Percentiles rank a stretch among this genome's conserved stretches.
Conservation (phyloP, 2,797 vertebrate species). For the Echiichthys vipera region DNA sequence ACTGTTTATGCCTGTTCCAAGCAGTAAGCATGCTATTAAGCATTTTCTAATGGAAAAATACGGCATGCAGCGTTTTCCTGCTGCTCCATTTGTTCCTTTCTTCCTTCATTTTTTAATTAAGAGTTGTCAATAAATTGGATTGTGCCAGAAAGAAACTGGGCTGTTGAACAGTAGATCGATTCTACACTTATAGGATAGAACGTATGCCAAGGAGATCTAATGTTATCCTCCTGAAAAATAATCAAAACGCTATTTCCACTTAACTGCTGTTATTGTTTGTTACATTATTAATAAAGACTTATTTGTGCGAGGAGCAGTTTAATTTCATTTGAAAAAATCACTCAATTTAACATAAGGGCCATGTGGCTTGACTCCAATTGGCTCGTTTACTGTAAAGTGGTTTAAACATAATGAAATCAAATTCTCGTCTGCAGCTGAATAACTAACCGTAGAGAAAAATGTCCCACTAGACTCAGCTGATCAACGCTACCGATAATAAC, state of each 20-base stretch:
- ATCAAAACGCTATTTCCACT: conserved; percentile 15
- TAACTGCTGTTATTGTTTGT: not conserved
- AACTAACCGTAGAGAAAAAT: not conserved
- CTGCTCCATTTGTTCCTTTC: conserved; percentile 22
- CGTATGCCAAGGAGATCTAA: not conserved
- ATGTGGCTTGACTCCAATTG: not conserved
- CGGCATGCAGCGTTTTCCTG: not conserved
- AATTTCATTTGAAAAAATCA: conserved; percentile 4
- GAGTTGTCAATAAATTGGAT: conserved; percentile 60
- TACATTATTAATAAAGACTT: not conserved
- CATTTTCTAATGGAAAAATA: not conserved
- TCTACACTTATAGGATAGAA: not conserved
- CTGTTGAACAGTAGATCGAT: conserved; percentile 12
- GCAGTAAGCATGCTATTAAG: not conserved
- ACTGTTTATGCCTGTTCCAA: not conserved
- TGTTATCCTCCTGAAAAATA: not conserved
- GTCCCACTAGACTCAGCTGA: conserved; percentile 19
- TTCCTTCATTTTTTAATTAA: conserved; percentile 46
- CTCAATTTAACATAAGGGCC: conserved; percentile 21
- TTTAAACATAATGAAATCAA: conserved; percentile 18
- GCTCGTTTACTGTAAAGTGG: not conserved
- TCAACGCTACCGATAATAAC: conserved; percentile 30
- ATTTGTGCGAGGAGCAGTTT: conserved; percentile 3
- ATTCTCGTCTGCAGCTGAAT: conserved; percentile 11
- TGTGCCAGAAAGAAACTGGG: conserved; percentile 41